Conservation (phyloP, 2,888 invertebrate genomes). For the Dicyrtomina minuta region DNA sequence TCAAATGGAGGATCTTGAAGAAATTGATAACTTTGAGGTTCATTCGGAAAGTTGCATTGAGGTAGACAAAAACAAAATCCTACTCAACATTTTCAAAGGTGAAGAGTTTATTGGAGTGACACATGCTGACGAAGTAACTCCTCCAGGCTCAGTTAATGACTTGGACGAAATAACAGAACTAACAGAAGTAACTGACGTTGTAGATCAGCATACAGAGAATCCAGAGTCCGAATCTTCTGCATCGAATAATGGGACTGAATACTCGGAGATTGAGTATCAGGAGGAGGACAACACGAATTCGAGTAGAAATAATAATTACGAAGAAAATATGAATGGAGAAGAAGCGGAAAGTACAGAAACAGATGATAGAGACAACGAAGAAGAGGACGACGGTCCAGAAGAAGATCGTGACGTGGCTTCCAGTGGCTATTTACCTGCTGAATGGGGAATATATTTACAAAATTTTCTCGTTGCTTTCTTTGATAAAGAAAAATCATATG, state of each 20-base stretch:
- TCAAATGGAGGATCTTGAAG: not conserved
- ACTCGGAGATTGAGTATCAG: not conserved
- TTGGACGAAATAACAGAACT: too few species aligned
- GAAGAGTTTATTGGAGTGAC: too few species aligned
- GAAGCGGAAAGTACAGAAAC: not conserved
- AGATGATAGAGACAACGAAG: not conserved
- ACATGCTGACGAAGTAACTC: too few species aligned
- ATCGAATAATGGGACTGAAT: not conserved
- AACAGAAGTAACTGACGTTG: not conserved
- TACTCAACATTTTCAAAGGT: too few species aligned
- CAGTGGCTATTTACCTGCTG: conserved; percentile 11
- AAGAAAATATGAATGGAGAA: not conserved
- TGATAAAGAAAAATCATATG: conserved; percentile 5
- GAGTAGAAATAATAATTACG: not conserved
- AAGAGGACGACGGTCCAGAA: not conserved
- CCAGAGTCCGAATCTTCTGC: not conserved
- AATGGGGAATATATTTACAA: conserved; percentile 23
- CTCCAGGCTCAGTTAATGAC: not conserved
- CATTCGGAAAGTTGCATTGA: not conserved
- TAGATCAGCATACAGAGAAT: not conserved
- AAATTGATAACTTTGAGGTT: not conserved
- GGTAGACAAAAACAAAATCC: not conserved
- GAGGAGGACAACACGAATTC: too few species aligned
- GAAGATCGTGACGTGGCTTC: not conserved
- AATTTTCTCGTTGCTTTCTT: conserved; percentile 22